Evolutionary conservation across 2,888 invertebrate species (phyloP).

Genomic region (Globia sparganii): DNA sequence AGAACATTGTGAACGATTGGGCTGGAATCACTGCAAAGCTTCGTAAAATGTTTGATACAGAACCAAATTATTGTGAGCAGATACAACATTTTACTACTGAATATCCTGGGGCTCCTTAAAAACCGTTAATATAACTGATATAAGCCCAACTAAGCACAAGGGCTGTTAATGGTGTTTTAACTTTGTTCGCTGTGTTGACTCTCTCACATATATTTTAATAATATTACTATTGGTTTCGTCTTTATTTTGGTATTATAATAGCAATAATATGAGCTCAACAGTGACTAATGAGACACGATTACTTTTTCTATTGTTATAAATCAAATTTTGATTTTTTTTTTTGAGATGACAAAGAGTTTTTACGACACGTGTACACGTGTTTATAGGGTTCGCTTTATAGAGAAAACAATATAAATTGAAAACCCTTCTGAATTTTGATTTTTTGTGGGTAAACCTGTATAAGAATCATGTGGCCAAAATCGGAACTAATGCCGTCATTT

Average conservation of each 20-base stretch:
- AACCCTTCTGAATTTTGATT: neutral
- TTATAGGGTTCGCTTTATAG: neutral
- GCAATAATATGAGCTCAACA: no score
- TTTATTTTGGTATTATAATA: no score
- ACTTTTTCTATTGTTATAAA: no score
- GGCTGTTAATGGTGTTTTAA: neutral
- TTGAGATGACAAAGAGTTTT: no score
- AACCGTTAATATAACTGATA: neutral
- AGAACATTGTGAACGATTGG: constrained; percentile 23
- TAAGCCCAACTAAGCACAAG: neutral
- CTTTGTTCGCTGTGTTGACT: neutral
- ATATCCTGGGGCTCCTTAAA: neutral
- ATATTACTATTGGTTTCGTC: no score
- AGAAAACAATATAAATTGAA: neutral
- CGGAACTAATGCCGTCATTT: neutral
- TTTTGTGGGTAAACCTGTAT: no score
- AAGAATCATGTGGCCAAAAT: neutral
- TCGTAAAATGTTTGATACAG: neutral
- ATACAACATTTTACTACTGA: neutral
- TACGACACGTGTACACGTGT: neutral
- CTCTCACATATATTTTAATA: constrained; percentile 4
- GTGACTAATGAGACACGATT: no score
- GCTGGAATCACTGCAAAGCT: neutral
- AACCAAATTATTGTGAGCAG: neutral
- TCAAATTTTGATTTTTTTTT: no score